A percentile compares a stretch with the other conserved stretches of the same genome.
These are phyloP conservation scores for Microtus oregoni DNA, from an alignment of 2,113 vertebrate species.

Conservation along the genomic window DNA sequence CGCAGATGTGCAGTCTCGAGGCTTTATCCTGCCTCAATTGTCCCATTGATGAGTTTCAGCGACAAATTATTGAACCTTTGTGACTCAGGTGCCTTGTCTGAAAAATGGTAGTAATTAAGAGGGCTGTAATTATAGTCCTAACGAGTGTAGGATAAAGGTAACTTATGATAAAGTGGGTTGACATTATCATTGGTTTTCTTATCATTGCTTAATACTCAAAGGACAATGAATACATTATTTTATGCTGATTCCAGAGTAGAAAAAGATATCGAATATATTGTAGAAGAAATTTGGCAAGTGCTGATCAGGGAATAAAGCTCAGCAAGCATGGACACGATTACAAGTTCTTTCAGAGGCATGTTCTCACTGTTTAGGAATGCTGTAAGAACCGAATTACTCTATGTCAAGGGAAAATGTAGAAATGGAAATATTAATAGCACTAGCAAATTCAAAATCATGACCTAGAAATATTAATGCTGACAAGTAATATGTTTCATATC, in stretches of 20 bases:
- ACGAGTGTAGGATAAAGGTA: slow-evolving; percentile 21
- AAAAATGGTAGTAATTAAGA: slow-evolving; percentile 72
- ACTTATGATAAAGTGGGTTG: slow-evolving; percentile 62
- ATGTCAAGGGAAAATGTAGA: slow-evolving; percentile 3
- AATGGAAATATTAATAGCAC: slow-evolving; percentile 30
- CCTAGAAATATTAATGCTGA: background rate
- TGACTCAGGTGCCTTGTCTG: slow-evolving; percentile 70
- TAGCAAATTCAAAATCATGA: background rate
- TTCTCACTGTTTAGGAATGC: slow-evolving; percentile 65
- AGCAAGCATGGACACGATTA: slow-evolving; percentile 34
- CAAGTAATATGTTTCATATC: background rate
- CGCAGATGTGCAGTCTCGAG: slow-evolving; percentile 4
- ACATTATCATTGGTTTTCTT: slow-evolving; percentile 61
- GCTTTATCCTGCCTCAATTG: slow-evolving; percentile 26
- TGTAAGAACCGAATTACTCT: slow-evolving; percentile 57
- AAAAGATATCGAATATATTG: slow-evolving; percentile 50
- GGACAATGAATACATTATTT: slow-evolving; percentile 62
- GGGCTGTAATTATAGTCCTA: slow-evolving; percentile 60
- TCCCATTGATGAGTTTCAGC: slow-evolving; percentile 52
- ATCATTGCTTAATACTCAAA: slow-evolving; percentile 59
- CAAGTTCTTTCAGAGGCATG: background rate
- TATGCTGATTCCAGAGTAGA: slow-evolving; percentile 31
- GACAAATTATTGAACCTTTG: slow-evolving; percentile 70
- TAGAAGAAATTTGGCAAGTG: slow-evolving; percentile 60
- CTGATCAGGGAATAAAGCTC: slow-evolving; percentile 10